These are phyloP conservation scores for Leptinotarsa haldemani DNA, from an alignment of 2,888 invertebrate genomes.

Conservation along the genomic window DNA sequence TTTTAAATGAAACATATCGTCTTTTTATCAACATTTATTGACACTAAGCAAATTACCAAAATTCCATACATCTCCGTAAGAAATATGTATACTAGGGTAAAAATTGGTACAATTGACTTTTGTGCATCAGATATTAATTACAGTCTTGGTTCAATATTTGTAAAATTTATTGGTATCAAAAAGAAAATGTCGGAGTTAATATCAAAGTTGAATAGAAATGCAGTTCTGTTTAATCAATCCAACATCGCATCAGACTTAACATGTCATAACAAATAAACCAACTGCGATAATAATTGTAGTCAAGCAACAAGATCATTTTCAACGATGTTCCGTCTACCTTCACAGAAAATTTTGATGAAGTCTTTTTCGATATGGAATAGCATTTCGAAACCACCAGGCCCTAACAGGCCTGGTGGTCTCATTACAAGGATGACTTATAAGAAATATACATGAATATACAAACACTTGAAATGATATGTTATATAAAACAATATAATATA, in stretches of 20 bases:
- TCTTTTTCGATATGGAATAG: too few relatives aligned
- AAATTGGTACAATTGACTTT: slow-evolving; percentile 43
- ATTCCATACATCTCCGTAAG: neutral
- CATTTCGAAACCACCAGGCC: too few relatives aligned
- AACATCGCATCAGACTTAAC: too few relatives aligned
- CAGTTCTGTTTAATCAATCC: neutral
- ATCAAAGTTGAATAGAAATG: slow-evolving; percentile 10
- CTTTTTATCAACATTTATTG: neutral
- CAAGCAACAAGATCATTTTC: too few relatives aligned
- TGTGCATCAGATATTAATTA: slow-evolving; percentile 32
- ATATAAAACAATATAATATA: too few relatives aligned
- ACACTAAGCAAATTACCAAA: slow-evolving; percentile 1
- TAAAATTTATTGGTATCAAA: slow-evolving; percentile 10
- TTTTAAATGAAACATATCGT: neutral
- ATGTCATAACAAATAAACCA: neutral
- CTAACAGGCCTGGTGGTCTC: too few relatives aligned
- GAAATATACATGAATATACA: too few relatives aligned
- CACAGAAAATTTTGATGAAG: too few relatives aligned
- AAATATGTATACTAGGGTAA: slow-evolving; percentile 21
- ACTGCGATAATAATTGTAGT: neutral
- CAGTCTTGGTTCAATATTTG: slow-evolving; percentile 38
- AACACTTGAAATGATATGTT: too few relatives aligned
- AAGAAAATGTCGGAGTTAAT: slow-evolving; percentile 1
- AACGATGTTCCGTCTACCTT: too few relatives aligned
- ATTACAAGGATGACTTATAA: too few relatives aligned